These are phyloP conservation scores for Phrynocephalus versicolor DNA, from an alignment of 2,113 vertebrate species.

Conservation along the genomic window DNA sequence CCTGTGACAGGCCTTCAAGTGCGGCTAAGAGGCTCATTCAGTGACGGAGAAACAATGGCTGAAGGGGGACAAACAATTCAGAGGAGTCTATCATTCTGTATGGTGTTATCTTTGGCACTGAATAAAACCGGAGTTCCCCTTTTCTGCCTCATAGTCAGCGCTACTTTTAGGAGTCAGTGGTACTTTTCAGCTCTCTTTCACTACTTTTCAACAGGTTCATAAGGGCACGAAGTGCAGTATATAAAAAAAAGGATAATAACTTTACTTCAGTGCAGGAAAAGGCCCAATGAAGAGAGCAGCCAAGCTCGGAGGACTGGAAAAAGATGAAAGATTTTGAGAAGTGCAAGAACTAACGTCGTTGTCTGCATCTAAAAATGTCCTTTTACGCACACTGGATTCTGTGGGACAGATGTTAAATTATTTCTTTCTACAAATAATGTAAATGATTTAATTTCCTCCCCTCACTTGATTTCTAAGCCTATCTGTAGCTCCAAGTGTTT, in stretches of 20 bases:
- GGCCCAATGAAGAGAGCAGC: conserved; percentile 80
- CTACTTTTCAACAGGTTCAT: conserved; percentile 92
- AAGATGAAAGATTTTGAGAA: conserved; percentile 77
- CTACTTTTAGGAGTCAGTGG: conserved; percentile 88
- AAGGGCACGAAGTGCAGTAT: conserved; percentile 93
- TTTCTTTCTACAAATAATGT: conserved; percentile 41
- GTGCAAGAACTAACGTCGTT: conserved; percentile 70
- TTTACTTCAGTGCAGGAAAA: conserved; percentile 83
- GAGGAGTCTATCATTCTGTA: conserved; percentile 98
- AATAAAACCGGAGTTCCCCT: conserved; percentile 92
- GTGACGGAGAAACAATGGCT: conserved; percentile 84
- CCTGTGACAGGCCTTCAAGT: conserved; percentile 96
- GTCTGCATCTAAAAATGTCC: conserved; percentile 58
- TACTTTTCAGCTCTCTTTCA: conserved; percentile 90
- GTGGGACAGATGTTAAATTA: background rate
- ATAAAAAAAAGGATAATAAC: conserved; percentile 93
- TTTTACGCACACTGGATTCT: conserved; percentile 68
- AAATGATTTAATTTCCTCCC: conserved; percentile 45
- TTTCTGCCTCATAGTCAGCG: conserved; percentile 84
- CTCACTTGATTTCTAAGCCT: background rate
- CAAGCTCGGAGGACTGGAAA: conserved; percentile 78
- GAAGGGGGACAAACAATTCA: conserved; percentile 90
- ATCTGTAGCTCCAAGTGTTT: background rate
- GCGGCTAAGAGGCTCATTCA: conserved; percentile 92
- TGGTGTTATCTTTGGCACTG: conserved; percentile 97